Evolutionary conservation across 2,797 vertebrate genomes (phyloP).

Genomic region (Craterocephalus amniculus): DNA sequence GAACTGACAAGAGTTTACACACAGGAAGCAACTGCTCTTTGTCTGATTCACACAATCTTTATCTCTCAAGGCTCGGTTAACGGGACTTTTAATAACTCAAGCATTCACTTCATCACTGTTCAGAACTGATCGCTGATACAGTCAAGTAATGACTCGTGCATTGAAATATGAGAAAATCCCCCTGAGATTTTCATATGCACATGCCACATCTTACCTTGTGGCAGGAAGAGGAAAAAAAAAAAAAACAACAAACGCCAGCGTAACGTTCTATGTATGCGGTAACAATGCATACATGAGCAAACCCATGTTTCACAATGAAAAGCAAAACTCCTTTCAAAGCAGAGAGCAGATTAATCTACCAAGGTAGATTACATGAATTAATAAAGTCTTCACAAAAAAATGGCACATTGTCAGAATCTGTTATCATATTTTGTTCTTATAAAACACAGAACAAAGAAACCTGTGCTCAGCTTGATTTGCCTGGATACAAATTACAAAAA

Average conservation of each 20-base stretch:
- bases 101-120: not conserved
- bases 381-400: not conserved
- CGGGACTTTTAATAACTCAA: not conserved
- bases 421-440: not conserved
- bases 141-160: not conserved
- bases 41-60: not conserved
- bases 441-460: not conserved
- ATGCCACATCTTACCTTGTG: not conserved
- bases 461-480: not conserved
- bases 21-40: not conserved
- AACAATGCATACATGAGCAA: not conserved
- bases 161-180: not conserved
- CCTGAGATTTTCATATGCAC: not conserved
- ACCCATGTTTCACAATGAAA: constrained; percentile 5
- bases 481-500: not conserved
- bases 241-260: not conserved
- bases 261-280: not conserved
- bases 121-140: not conserved
- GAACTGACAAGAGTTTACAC: constrained; percentile 1
- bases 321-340: not conserved
- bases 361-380: not conserved
- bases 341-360: not conserved
- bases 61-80: not conserved
- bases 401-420: not conserved
- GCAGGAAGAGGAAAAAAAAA: constrained; percentile 3